A percentile compares a stretch with the other conserved stretches of the same genome.
phyloP scores from a whole-genome alignment of 2,113 vertebrate genomes.

The Xiphorhynchus elegans region DNA sequence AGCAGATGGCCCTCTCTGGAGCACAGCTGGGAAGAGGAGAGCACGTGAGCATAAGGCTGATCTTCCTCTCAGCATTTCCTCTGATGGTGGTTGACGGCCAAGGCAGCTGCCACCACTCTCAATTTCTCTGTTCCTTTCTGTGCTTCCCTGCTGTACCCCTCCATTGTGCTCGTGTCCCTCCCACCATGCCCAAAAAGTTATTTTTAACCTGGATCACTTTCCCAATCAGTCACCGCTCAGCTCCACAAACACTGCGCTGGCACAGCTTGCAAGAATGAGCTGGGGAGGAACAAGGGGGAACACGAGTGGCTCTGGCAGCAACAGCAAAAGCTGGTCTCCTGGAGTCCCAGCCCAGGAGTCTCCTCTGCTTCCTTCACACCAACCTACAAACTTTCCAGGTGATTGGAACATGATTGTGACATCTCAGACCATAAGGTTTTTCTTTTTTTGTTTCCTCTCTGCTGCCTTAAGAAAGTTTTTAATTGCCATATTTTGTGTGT shows the following conservation, averaged over 20 bases:
- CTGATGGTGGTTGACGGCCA: background rate
- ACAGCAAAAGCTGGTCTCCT: background rate
- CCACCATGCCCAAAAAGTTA: background rate
- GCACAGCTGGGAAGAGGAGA: conserved; percentile 38
- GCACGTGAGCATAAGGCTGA: background rate
- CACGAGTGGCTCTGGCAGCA: fast-evolving
- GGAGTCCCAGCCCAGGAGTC: background rate
- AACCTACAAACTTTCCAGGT: background rate
- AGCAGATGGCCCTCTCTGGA: background rate
- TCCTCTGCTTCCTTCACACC: background rate
- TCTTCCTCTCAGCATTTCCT: background rate
- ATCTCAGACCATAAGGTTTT: background rate
- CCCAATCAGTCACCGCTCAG: background rate
- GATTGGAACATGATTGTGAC: background rate
- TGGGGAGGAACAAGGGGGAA: background rate
- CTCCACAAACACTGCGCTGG: background rate
- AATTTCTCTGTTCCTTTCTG: background rate
- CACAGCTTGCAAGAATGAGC: background rate
- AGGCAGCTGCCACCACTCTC: background rate
- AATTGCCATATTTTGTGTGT: background rate
- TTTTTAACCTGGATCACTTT: conserved; percentile 4
- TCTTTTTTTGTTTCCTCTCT: too few species aligned
- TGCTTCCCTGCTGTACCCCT: fast-evolving
- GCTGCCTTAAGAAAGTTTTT: background rate
- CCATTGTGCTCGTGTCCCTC: background rate